Evolutionary conservation across 64 coral and sea anemone genomes (phyloP), one percentile per base, ranked within the genome.

Genomic region (Acropora tenuis): DNA sequence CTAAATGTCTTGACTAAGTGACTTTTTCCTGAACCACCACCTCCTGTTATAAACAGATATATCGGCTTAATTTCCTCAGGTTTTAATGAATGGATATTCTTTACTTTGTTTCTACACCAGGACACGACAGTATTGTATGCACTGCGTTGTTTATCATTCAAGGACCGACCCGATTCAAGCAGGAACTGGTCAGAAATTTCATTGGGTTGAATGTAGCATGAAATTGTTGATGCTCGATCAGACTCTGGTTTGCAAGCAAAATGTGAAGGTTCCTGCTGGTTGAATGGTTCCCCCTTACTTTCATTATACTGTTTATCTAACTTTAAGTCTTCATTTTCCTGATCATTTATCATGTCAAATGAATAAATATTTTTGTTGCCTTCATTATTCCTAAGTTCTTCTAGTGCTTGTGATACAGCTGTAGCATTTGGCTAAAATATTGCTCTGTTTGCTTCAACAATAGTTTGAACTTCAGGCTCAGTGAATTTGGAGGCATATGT

Each of bases 401-500:
- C 72, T 30, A 88, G 52, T 88, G 86, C 86, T 55, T 88, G 72
- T 75, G 86, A 75, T 11, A 88, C 52, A 75, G 72, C 72, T 55
- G 76, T 73, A 20, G 72, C 47, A 76, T 88, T 68, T n/a, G 86
- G 86, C 77, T 88, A 71, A 74, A 87, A 87, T 41, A 74, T 47
- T n/a, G 43, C 68, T 55, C 67, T 87, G 48, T 87, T 87, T 72
- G 49, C 1, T 72, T 87, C 63, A 48, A 87, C 84, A 87, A 74
- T 48, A 72, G 43, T 47, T 74, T 87, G 42, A 44, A 74, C 84
- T 87, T 72, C 68, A 72, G 84, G 68, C 8, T 87, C 84, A 20
- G n/a, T 19, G 42, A 87, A 73, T 87, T 87, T 87, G 15, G 84
- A 87, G 73, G 67, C 84, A 87, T 87, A 87, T 87, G 68, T 87